Conservation (phyloP, 2,888 invertebrate genomes). For the Caenorhabditis becei region DNA sequence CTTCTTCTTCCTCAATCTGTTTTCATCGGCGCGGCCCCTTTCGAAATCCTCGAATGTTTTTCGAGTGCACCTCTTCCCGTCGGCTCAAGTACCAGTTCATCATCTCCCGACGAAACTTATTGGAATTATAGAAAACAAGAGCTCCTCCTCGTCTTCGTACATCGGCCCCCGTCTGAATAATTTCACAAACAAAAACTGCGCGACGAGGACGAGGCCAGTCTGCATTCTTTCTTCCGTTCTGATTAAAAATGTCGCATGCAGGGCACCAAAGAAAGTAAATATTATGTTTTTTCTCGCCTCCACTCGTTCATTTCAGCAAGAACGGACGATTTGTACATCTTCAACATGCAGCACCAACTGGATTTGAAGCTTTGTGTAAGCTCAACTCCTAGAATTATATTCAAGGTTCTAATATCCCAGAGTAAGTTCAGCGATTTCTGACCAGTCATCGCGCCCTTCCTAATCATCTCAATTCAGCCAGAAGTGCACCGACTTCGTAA, state of each 20-base stretch:
- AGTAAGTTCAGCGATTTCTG: too few species aligned
- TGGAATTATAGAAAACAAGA: constrained; percentile 44
- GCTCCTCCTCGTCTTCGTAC: constrained; percentile 9
- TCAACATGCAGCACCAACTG: too few species aligned
- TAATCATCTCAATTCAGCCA: not conserved
- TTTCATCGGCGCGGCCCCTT: not conserved
- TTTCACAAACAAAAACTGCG: constrained; percentile 43
- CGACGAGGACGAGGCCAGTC: constrained; percentile 4
- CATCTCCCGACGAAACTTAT: constrained; percentile 34
- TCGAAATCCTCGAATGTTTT: constrained; percentile 26
- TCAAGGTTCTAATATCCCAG: too few species aligned
- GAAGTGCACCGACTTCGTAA: not conserved
- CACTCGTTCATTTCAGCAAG: not conserved
- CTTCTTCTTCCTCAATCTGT: not conserved
- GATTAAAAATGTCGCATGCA: constrained; percentile 58
- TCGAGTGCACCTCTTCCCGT: constrained; percentile 26
- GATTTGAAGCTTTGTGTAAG: too few species aligned
- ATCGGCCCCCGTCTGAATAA: constrained; percentile 31
- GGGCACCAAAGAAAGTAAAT: constrained; percentile 40
- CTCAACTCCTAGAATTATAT: too few species aligned
- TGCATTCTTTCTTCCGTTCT: constrained; percentile 53
- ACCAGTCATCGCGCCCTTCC: too few species aligned
- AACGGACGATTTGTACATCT: not conserved
- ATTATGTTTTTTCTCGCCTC: constrained; percentile 41
- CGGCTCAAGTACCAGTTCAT: constrained; percentile 35